Percentiles rank a stretch among this genome's conserved stretches.
These are phyloP conservation scores for Fringilla coelebs DNA, from an alignment of 2,797 vertebrate genomes.

Conservation along the genomic window DNA sequence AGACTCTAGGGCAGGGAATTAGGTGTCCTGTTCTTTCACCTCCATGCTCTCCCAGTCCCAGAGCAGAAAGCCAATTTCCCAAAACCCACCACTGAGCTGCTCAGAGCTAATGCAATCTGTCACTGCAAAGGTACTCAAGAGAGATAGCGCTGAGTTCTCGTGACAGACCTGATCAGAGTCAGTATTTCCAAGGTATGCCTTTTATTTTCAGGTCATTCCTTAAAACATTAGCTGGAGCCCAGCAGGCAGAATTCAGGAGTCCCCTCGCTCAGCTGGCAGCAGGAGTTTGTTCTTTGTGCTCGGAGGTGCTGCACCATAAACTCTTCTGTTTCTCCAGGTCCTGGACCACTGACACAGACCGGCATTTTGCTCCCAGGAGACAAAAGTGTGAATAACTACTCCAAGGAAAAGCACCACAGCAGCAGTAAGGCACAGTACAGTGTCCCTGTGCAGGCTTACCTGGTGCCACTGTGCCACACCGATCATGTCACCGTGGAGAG, in stretches of 20 bases:
- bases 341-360: not conserved
- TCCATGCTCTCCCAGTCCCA: not conserved
- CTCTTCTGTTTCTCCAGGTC: not conserved
- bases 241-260: not conserved
- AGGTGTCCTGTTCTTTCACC: conserved; percentile 6
- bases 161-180: not conserved
- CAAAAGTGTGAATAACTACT: not conserved
- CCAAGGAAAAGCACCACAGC: not conserved
- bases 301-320: not conserved
- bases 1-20: not conserved
- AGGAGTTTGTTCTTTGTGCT: not conserved
- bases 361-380: not conserved
- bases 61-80: not conserved
- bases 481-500: accelerated
- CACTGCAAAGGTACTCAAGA: not conserved
- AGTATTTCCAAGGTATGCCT: not conserved
- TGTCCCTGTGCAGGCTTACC: not conserved
- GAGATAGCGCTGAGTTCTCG: accelerated
- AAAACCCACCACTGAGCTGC: not conserved
- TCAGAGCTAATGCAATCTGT: not conserved
- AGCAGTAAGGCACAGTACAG: not conserved
- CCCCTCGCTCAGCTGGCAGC: not conserved
- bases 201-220: not conserved
- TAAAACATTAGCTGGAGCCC: not conserved
- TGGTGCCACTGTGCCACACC: not conserved